These are phyloP conservation scores for Aleiodes alternator DNA, from an alignment of 2,888 invertebrate species.

Conservation along the genomic window DNA sequence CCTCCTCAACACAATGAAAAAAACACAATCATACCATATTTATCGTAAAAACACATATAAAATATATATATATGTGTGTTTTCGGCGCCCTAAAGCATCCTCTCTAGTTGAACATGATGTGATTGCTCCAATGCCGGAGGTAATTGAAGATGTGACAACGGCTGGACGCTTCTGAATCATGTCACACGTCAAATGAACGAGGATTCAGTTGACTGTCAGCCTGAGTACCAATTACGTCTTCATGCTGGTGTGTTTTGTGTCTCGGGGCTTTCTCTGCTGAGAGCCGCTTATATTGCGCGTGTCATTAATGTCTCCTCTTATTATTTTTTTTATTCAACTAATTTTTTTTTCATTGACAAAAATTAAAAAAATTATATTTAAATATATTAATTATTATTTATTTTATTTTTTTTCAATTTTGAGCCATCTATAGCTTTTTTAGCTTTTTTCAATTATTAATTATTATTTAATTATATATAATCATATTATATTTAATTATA, in stretches of 20 bases:
- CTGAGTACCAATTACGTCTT: slow-evolving; percentile 72
- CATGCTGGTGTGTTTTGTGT: slow-evolving; percentile 63
- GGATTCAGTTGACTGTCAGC: slow-evolving; percentile 67
- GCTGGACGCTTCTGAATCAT: slow-evolving; percentile 74
- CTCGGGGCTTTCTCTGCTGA: slow-evolving; percentile 47
- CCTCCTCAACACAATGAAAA: too few relatives aligned
- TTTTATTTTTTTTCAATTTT: too few relatives aligned
- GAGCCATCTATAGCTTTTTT: too few relatives aligned
- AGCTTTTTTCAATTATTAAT: too few relatives aligned
- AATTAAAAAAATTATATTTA: too few relatives aligned
- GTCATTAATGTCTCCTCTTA: slow-evolving; percentile 38
- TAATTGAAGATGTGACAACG: slow-evolving; percentile 74
- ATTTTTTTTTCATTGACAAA: slow-evolving; percentile 36
- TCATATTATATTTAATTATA: too few relatives aligned
- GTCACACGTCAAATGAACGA: slow-evolving; percentile 73
- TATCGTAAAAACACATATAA: too few relatives aligned
- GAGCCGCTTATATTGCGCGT: slow-evolving; percentile 46
- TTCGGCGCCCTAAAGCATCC: slow-evolving; percentile 42
- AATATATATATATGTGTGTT: background rate
- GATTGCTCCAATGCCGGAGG: slow-evolving; percentile 58
- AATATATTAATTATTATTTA: too few relatives aligned
- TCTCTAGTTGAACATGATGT: slow-evolving; percentile 62
- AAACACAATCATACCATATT: too few relatives aligned
- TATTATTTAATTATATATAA: too few relatives aligned
- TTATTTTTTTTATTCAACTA: slow-evolving; percentile 44